Conservation (phyloP, 2,113 vertebrate species). For the Brachypodius melanocephalos region DNA sequence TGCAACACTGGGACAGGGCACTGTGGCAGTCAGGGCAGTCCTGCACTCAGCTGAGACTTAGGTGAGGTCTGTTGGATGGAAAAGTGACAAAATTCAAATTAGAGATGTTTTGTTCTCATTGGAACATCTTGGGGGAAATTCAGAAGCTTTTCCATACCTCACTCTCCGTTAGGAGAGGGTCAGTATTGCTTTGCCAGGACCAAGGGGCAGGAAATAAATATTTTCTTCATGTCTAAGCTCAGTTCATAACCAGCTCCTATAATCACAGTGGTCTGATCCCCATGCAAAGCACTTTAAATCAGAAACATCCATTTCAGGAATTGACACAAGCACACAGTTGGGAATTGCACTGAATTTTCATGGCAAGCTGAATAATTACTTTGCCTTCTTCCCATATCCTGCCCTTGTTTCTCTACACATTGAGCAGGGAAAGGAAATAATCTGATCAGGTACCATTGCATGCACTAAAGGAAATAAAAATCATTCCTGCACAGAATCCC, state of each 20-base stretch:
- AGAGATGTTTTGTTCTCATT: not conserved
- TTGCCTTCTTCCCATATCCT: not conserved
- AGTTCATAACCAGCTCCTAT: not conserved
- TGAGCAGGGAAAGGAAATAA: not conserved
- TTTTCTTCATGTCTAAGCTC: not conserved
- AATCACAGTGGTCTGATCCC: not conserved
- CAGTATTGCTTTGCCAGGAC: not conserved
- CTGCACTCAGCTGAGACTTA: not conserved
- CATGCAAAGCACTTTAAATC: not conserved
- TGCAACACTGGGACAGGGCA: not conserved
- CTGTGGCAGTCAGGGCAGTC: not conserved
- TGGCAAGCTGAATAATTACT: not conserved
- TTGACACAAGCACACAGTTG: fast-evolving
- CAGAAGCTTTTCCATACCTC: not conserved
- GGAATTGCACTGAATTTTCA: not conserved
- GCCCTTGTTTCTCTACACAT: not conserved
- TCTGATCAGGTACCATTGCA: not conserved
- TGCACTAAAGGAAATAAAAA: not conserved
- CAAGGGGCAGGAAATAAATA: not conserved
- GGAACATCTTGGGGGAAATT: not conserved
- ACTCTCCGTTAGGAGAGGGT: not conserved
- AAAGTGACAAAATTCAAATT: not conserved
- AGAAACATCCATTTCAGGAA: not conserved
- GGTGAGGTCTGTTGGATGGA: not conserved
- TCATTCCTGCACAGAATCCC: not conserved